Conservation (phyloP, 2,888 invertebrate genomes). For the Epinotia bilunana region DNA sequence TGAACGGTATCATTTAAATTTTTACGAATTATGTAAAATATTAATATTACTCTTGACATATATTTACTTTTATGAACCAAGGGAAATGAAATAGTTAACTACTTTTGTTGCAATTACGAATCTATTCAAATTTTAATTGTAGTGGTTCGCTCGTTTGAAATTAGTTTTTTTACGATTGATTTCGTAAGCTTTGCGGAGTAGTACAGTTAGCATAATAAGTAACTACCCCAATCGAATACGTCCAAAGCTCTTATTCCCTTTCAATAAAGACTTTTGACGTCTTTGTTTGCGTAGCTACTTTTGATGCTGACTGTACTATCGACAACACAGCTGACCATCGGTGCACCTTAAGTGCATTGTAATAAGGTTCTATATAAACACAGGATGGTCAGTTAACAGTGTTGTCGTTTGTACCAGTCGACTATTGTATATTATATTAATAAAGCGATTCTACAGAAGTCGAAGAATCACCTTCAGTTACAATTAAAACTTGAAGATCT, state of each 20-base stretch:
- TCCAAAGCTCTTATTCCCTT: no score
- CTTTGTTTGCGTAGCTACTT: no score
- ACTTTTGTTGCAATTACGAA: slow-evolving; percentile 7
- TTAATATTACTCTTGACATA: slow-evolving; percentile 50
- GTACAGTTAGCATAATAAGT: no score
- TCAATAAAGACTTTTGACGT: no score
- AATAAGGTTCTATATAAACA: no score
- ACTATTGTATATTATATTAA: neutral
- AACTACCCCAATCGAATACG: no score
- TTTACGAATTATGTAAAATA: slow-evolving; percentile 59
- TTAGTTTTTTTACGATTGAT: neutral
- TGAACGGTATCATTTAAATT: slow-evolving; percentile 58
- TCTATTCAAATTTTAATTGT: slow-evolving; percentile 18
- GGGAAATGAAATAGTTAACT: slow-evolving; percentile 40
- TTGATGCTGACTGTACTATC: neutral
- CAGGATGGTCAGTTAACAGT: no score
- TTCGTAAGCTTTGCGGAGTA: neutral
- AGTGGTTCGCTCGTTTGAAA: neutral
- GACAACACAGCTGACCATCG: no score
- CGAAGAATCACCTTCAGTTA: slow-evolving; percentile 11
- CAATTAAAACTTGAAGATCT: slow-evolving; percentile 27
- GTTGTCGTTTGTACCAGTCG: no score
- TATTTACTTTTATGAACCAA: slow-evolving; percentile 35
- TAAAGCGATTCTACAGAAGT: neutral
- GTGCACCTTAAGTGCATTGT: no score